Conservation (phyloP, 2,113 vertebrate genomes). For the Syrrhaptes paradoxus region DNA sequence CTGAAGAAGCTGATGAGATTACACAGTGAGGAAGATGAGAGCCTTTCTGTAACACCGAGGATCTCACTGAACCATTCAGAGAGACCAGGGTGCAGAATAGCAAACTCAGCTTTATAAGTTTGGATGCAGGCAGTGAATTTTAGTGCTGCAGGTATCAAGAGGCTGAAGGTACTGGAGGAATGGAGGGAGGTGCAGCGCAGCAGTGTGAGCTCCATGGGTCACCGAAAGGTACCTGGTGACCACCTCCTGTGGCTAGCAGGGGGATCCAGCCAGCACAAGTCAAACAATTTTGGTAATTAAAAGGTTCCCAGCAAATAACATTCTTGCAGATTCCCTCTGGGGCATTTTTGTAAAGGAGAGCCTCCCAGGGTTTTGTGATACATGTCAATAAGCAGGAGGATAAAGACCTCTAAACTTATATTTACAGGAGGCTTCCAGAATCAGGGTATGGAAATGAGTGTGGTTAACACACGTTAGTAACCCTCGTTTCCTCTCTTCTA, state of each 20-base stretch:
- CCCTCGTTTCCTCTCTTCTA: background rate
- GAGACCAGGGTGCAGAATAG: background rate
- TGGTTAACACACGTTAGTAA: background rate
- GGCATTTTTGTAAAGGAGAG: background rate
- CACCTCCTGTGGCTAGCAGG: background rate
- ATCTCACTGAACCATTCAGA: background rate
- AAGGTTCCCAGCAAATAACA: background rate
- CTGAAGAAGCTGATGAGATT: background rate
- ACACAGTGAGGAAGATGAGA: background rate
- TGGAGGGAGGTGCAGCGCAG: fast-evolving
- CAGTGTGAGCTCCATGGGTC: background rate
- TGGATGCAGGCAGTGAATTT: background rate
- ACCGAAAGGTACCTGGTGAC: fast-evolving
- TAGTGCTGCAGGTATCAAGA: background rate
- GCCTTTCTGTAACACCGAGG: background rate
- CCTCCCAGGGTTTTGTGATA: background rate
- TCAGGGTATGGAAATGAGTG: background rate
- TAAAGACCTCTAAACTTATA: background rate
- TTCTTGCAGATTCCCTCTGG: background rate
- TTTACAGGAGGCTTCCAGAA: background rate
- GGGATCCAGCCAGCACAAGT: background rate
- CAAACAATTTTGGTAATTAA: background rate
- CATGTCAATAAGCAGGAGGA: background rate
- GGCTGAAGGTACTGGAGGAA: background rate
- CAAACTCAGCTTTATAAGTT: background rate